phyloP scores from a whole-genome alignment of 2,888 invertebrate genomes.

The Hydrotaea diabolus region DNA sequence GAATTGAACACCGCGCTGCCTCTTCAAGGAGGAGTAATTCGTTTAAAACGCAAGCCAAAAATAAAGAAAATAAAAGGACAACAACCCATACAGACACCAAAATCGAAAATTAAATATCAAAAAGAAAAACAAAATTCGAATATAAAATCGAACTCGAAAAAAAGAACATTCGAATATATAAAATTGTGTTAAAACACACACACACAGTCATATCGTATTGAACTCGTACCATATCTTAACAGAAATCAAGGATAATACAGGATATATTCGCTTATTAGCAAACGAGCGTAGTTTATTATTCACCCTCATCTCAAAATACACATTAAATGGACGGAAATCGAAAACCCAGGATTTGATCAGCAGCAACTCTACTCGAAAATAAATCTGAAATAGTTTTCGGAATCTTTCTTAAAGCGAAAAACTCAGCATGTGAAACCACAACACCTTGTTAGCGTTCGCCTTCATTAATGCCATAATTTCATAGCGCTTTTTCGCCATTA shows the following conservation, averaged over 20 bases:
- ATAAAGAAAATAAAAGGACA: background rate
- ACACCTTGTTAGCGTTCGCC: background rate
- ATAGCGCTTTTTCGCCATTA: background rate
- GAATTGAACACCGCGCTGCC: too few relatives aligned
- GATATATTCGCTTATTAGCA: slow-evolving; percentile 9
- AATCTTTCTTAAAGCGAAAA: background rate
- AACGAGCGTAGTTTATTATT: background rate
- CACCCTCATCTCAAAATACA: background rate
- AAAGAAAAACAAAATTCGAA: background rate
- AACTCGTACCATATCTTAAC: slow-evolving; percentile 21
- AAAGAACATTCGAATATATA: background rate
- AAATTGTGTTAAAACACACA: too few relatives aligned
- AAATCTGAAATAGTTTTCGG: background rate
- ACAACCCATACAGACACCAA: background rate
- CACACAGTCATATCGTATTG: slow-evolving; percentile 19
- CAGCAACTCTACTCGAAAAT: background rate
- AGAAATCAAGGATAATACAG: slow-evolving; percentile 49
- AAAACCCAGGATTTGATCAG: slow-evolving; percentile 1
- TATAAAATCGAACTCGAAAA: slow-evolving; percentile 14
- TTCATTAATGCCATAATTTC: background rate
- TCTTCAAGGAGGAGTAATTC: too few relatives aligned
- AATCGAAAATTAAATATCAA: background rate
- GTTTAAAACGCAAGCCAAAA: too few relatives aligned
- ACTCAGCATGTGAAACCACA: background rate
- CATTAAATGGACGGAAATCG: background rate